Conservation (phyloP, 35 echinoderm and acorn worm species). For the Anneissia japonica region DNA sequence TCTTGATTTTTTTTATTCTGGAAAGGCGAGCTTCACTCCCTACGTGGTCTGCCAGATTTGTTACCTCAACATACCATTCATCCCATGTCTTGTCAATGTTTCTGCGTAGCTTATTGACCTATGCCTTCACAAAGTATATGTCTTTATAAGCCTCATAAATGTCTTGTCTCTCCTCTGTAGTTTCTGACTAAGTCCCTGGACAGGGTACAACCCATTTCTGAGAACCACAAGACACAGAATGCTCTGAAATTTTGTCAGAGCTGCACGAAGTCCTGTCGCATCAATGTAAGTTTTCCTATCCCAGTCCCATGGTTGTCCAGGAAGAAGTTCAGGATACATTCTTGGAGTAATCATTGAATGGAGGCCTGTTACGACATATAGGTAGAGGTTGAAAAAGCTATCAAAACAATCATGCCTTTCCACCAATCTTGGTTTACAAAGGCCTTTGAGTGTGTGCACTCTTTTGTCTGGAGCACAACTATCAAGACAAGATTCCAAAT, state of each 20-base stretch:
- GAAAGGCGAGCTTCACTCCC: neutral
- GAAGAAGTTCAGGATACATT: constrained; percentile 3
- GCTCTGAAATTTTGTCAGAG: neutral
- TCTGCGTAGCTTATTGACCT: neutral
- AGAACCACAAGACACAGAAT: constrained; percentile 13
- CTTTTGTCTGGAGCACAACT: neutral
- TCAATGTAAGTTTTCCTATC: constrained; percentile 16
- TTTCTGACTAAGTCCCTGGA: neutral
- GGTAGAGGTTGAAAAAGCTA: constrained; percentile 3
- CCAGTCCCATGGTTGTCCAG: constrained; percentile 27
- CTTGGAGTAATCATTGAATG: constrained; percentile 15
- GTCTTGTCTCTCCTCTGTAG: constrained; percentile 27
- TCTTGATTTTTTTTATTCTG: neutral
- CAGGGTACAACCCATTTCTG: neutral
- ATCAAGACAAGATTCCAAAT: too few relatives aligned
- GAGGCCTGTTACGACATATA: constrained; percentile 5
- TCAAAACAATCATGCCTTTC: constrained; percentile 39
- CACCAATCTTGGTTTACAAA: constrained; percentile 48
- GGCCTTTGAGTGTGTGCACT: constrained; percentile 24
- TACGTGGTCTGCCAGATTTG: neutral
- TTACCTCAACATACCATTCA: neutral
- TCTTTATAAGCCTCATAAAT: neutral
- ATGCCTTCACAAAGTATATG: constrained; percentile 3
- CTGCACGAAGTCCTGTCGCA: neutral
- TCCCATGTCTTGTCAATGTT: constrained; percentile 3